Evolutionary conservation across 2,797 vertebrate genomes (phyloP).

Genomic region (Erithacus rubecula): DNA sequence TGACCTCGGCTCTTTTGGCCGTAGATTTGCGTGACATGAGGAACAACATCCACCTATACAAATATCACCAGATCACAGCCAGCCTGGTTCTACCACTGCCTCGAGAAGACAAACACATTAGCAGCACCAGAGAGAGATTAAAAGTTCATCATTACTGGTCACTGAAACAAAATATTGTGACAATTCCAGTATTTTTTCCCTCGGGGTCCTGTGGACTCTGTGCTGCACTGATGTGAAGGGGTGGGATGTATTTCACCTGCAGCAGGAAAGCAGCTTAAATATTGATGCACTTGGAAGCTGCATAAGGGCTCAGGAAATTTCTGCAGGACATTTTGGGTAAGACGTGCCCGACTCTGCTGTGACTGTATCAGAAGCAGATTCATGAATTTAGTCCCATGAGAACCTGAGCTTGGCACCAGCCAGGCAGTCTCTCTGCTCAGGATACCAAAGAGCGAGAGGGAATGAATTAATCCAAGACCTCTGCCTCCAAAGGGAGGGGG

Average conservation of each 20-base stretch:
- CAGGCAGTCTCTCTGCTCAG: background rate
- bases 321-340: background rate
- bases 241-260: background rate
- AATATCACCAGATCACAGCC: background rate
- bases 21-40: background rate
- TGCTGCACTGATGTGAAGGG: background rate
- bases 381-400: background rate
- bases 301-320: background rate
- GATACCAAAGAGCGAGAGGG: background rate
- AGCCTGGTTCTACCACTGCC: background rate
- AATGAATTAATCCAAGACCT: background rate
- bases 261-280: background rate
- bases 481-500: background rate
- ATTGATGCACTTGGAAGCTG: background rate
- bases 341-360: background rate
- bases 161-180: background rate
- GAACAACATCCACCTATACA: background rate
- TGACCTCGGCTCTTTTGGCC: background rate
- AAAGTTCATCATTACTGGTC: background rate
- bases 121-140: background rate
- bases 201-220: fast-evolving
- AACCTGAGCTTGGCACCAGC: background rate
- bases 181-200: background rate
- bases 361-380: background rate
- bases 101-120: background rate